Conservation (phyloP, 2,888 invertebrate genomes). For the Scaptomyza caliginosa region DNA sequence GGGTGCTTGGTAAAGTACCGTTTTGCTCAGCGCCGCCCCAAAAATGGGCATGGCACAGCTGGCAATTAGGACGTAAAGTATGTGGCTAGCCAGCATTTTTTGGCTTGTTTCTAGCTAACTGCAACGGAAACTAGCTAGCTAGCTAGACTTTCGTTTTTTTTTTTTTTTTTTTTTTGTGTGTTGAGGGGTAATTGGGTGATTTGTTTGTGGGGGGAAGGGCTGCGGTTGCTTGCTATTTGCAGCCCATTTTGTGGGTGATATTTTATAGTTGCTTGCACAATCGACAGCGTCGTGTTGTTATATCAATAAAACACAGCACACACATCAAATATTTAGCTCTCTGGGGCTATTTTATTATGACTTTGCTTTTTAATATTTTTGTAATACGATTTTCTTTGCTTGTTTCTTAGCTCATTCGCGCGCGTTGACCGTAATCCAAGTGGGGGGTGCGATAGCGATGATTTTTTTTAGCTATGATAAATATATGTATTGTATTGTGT, state of each 20-base stretch:
- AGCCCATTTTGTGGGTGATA: slow-evolving; percentile 60
- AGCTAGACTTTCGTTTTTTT: slow-evolving; percentile 15
- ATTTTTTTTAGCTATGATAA: slow-evolving; percentile 52
- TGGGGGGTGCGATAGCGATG: slow-evolving; percentile 71
- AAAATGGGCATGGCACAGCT: slow-evolving; percentile 82
- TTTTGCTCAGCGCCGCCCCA: slow-evolving; percentile 83
- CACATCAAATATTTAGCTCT: slow-evolving; percentile 34
- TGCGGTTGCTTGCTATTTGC: slow-evolving; percentile 54
- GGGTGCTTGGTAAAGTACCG: slow-evolving; percentile 89
- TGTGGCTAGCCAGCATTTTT: slow-evolving; percentile 69
- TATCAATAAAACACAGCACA: slow-evolving; percentile 35
- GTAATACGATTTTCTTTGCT: slow-evolving; percentile 64
- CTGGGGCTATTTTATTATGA: slow-evolving; percentile 37
- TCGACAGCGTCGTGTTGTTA: slow-evolving; percentile 36
- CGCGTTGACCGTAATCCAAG: slow-evolving; percentile 82
- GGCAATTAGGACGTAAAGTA: slow-evolving; percentile 81
- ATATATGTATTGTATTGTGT: slow-evolving; percentile 31
- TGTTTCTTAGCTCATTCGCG: slow-evolving; percentile 65
- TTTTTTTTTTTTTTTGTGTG: background rate
- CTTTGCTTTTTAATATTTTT: slow-evolving; percentile 16
- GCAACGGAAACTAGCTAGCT: slow-evolving; percentile 16
- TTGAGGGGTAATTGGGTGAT: slow-evolving; percentile 6
- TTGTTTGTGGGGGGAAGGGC: slow-evolving; percentile 26
- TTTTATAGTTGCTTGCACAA: slow-evolving; percentile 65
- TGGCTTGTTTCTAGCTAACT: slow-evolving; percentile 41